Evolutionary conservation across 2,797 vertebrate genomes (phyloP).

Genomic region (Sciurus carolinensis): DNA sequence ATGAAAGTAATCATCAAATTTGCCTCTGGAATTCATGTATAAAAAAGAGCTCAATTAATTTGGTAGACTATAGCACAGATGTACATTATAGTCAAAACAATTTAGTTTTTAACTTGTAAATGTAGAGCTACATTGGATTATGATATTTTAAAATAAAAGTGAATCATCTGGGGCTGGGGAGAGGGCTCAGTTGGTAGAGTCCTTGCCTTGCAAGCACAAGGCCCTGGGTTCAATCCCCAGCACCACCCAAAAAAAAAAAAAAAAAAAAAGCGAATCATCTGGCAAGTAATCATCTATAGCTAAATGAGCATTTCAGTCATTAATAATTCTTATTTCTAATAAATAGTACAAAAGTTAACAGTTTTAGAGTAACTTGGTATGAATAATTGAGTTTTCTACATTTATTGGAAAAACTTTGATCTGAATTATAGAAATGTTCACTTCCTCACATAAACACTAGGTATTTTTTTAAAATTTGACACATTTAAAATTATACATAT

Average conservation of each 20-base stretch:
- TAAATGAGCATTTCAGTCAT: conserved; percentile 42
- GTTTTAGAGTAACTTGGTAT: conserved; percentile 65
- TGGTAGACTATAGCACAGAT: conserved; percentile 58
- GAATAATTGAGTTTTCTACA: conserved; percentile 59
- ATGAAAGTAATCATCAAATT: not conserved
- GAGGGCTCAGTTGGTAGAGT: too few species aligned
- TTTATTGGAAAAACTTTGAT: conserved; percentile 56
- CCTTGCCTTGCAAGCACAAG: too few species aligned
- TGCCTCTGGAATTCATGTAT: not conserved
- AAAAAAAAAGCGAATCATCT: not conserved
- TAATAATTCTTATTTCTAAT: conserved; percentile 58
- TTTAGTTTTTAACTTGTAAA: conserved; percentile 63
- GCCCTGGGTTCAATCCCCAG: too few species aligned
- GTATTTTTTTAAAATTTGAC: not conserved
- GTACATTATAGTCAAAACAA: conserved; percentile 1
- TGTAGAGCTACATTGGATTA: conserved; percentile 54
- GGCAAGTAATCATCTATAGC: conserved; percentile 67
- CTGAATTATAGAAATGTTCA: conserved; percentile 26
- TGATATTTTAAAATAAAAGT: conserved; percentile 71
- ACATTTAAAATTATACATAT: not conserved
- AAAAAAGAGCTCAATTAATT: conserved; percentile 28
- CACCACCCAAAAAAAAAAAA: too few species aligned
- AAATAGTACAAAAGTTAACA: conserved; percentile 63
- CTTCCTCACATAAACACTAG: not conserved
- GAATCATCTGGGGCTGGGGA: not conserved